Base-by-base conservation (phyloP, 2,888 invertebrate species). In the Mycalesis mineus region DNA sequence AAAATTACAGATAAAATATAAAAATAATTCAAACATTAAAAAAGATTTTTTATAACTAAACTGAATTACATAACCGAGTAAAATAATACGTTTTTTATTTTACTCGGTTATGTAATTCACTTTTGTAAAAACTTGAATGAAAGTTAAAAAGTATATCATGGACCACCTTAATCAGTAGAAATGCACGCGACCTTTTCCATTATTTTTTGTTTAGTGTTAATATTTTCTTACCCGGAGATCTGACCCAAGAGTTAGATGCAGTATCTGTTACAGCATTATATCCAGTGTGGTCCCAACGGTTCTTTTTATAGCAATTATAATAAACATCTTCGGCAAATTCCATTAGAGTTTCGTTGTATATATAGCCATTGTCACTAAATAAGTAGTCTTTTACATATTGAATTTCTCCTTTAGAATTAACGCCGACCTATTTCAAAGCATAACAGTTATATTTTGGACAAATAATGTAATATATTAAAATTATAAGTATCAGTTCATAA, bases 351-450 rank as follows among this genome's bases (percentile, higher is more conserved):
- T 52, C 42, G 36, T 49, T 48, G 33, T 11, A 42, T 28, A 41
- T 31, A 13, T 55, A 48, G 49, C 53, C 53, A 28, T 44, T 54
- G 15, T 54, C 48, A 42, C 31, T 41, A 28, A 31, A 48, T 5
- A 36, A 8, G 9, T 49, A 49, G 14, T 49, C n/a, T 22, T 37
- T 54, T 11, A 44, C 9, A 7, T 54, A 54, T 41, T 54, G 53
- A 13, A 54, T 36, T 54, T 31, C 37, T 14, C 53, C 53, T 44
- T 22, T 44, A 14, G 36, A 17, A 14, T 54, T 54, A 1, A 58
- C 58, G 17, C 22, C 33, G 13, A 57, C 36, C 58, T 58, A 13
- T 47, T 33, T 31, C 8, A 33, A 31, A 14, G 14, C 8, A 42
- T 28, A 28, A 28, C n/a, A 9, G 33, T 28, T 7, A 28, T 28